Base-by-base conservation (phyloP, 2,888 invertebrate genomes). In the Epistrophe grossulariae region DNA sequence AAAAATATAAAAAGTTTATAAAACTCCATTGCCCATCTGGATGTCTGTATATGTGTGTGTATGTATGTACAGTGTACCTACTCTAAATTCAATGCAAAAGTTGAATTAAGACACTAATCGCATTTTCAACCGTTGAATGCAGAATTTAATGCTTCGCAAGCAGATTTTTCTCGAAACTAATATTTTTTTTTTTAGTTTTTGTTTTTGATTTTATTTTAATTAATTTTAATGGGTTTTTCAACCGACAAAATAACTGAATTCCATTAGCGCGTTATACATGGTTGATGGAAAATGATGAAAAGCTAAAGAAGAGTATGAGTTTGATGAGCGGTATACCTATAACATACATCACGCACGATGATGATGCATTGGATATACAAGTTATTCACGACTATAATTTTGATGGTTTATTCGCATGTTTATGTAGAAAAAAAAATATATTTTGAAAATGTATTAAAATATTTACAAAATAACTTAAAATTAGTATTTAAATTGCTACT, bases 211-310 rank as follows among this genome's bases (percentile, higher is more conserved):
- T 60, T 60, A 40, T 60, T 60, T 60, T 60, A 79, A 73, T 83
- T 79, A 83, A 79, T 83, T 79, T 59, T 83, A 83, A 83, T 83
- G 83, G 62, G 62, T 83, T 74, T 66, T 79, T 48, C 79, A 70
- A 83, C 78, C 78, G 28, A 79, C 83, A 83, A 83, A 74, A 68
- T 74, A 83, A 83, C 79, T 74, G 62, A 79, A 83, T 83, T 73
- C 73, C 79, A 83, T 79, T 83, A 79, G 83, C 52, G 83, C 52
- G 43, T 24, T 35, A 60, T 43, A 9, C 10, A 40, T 60, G 24
- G 28, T 15, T 43, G n/a, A 15, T 40, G 57, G 35, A 43, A 62
- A 62, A 43, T 62, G 62, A 62, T 62, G 62, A 15, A 28, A 8
- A 28, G 19, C 6, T 6, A 3, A n/a, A 24, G 4, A 28, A 6